These are phyloP conservation scores for Pseudachorutes palmiensis DNA, from an alignment of 1,140 invertebrate species.

Conservation along the genomic window DNA sequence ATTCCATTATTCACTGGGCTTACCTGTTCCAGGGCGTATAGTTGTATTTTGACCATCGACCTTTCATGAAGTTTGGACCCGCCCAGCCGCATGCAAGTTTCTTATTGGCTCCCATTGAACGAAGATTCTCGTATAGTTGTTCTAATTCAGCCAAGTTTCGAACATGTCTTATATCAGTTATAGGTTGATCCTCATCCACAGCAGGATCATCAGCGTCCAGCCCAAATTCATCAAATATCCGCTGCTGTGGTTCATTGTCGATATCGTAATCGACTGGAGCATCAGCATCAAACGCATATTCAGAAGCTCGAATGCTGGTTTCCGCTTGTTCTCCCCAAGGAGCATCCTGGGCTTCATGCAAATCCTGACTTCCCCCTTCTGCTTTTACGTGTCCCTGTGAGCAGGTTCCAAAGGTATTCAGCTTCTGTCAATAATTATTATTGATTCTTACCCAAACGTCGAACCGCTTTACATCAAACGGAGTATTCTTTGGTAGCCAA, in stretches of 20 bases:
- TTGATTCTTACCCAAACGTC: background rate
- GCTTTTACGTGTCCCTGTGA: no score
- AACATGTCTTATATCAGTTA: background rate
- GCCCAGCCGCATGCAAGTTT: conserved; percentile 8
- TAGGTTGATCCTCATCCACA: background rate
- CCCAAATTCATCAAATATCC: no score
- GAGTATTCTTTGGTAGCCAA: background rate
- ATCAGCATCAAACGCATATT: background rate
- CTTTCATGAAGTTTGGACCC: background rate
- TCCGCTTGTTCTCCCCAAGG: background rate
- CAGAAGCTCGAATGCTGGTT: background rate
- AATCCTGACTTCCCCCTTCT: no score
- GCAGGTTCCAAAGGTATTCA: no score
- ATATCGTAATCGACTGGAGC: background rate
- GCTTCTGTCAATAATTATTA: background rate
- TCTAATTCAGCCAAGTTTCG: background rate
- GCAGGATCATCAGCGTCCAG: background rate
- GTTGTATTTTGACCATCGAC: background rate
- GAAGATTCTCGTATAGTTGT: background rate
- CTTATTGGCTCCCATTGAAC: background rate
- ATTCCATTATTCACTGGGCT: background rate
- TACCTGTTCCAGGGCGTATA: background rate
- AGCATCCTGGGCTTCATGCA: no score
- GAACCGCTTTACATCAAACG: background rate
- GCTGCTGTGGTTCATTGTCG: background rate